Evolutionary conservation across 35 echinoderm and acorn worm genomes (phyloP), one percentile per base, ranked within the genome.

Genomic region (Acanthaster planci): DNA sequence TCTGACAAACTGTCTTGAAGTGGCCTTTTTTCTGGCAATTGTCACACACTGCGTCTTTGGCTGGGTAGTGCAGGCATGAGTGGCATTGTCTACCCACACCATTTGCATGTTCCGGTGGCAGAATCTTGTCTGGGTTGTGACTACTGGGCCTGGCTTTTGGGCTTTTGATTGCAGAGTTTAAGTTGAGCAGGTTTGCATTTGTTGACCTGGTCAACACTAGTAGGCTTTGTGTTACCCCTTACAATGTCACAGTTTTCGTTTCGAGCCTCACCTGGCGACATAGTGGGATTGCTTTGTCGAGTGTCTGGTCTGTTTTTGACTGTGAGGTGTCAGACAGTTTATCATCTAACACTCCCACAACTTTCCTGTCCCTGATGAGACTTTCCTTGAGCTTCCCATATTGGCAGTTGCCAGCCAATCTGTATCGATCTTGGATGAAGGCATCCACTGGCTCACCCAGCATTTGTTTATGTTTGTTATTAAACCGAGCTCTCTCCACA

Each of bases 401-500:
- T 14, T 87, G 40, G 22, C 84, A 87, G 36, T 87, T 19, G 22
- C 78, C 85, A 17, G 50, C 85, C 21, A 87, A 51, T 31, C 76
- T 56, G 75, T 87, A 87, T 35, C 57, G 55, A 17, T 78, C 85
- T 37, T 78, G 40, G 31, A 79, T 87, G 34, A 79, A 87, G 3
- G 44, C 53, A 87, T 78, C 85, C 9, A 87, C 37, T 8, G 72
- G 31, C 79, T 87, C 75, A 14, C 75, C 76, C 10, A 76, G 75
- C 35, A 55, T 26, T 87, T 87, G 85, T 7, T 78, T 53, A 10
- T 76, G 39, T 42, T 78, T 87, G 47, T 87, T n/a, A n/a, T n/a
- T 87, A 39, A 87, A 87, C 27, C 77, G 77, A 27, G 85, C 85
- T 30, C 85, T 55, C n/a, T 79, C 85, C 1, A 76, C 72, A 16